Conservation (phyloP, 2,888 invertebrate genomes). For the Cephus sareptanus region DNA sequence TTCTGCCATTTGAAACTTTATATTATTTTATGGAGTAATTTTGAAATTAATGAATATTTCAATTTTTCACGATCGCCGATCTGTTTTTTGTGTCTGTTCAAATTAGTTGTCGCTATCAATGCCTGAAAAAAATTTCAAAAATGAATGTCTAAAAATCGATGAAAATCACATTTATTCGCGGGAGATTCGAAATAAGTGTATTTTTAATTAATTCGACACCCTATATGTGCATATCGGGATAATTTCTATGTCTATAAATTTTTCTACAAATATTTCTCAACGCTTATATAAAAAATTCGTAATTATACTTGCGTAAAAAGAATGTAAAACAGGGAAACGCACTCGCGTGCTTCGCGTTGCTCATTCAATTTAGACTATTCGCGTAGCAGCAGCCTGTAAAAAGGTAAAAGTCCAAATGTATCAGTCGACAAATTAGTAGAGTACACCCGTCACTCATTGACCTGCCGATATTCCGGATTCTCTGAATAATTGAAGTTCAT, state of each 20-base stretch:
- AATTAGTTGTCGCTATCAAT: neutral
- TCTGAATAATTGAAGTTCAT: constrained; percentile 31
- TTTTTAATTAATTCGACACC: too few relatives aligned
- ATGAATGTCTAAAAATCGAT: neutral
- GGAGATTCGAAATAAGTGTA: neutral
- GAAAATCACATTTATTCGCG: neutral
- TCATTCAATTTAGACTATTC: neutral
- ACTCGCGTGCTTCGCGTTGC: neutral
- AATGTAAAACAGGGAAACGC: neutral
- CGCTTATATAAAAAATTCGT: neutral
- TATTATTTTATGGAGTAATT: neutral
- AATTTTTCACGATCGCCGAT: neutral
- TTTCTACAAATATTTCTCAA: neutral
- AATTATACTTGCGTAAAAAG: neutral
- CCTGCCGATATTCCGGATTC: constrained; percentile 32
- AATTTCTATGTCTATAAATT: neutral
- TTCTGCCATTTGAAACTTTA: neutral
- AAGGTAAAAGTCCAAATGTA: neutral
- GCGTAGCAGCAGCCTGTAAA: neutral
- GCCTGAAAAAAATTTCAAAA: neutral
- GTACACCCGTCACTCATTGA: constrained; percentile 28
- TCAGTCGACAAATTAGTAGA: neutral
- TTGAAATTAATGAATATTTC: neutral
- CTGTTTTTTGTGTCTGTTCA: neutral
- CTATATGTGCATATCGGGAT: too few relatives aligned